A percentile compares a stretch with the other conserved stretches of the same genome.
These are phyloP conservation scores for Brachyhypopomus occidentalis DNA, from an alignment of 2,113 vertebrate genomes.

Conservation along the genomic window DNA sequence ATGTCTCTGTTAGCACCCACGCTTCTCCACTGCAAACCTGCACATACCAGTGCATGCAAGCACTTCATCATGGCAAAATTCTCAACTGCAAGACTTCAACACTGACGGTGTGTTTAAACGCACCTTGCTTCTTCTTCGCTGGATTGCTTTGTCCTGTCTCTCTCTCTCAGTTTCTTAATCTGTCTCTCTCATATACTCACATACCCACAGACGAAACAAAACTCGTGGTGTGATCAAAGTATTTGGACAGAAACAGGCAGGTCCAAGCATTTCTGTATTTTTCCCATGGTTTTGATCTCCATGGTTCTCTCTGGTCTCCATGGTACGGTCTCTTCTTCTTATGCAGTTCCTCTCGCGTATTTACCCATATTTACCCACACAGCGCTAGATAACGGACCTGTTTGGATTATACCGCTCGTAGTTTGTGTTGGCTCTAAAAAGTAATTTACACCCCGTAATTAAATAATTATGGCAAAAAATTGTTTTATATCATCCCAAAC, in stretches of 20 bases:
- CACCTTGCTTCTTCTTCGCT: not conserved
- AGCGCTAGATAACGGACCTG: not conserved
- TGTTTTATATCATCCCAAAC: not conserved
- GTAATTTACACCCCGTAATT: slow-evolving; percentile 15
- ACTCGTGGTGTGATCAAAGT: slow-evolving; percentile 7
- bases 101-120: not conserved
- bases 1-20: slow-evolving; percentile 47
- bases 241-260: not conserved
- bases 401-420: not conserved
- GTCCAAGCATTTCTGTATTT: not conserved
- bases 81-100: no score
- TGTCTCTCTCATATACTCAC: slow-evolving; percentile 1
- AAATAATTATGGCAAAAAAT: not conserved
- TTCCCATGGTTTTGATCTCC: not conserved
- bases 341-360: not conserved
- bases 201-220: slow-evolving; percentile 12
- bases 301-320: slow-evolving; percentile 9
- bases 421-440: not conserved
- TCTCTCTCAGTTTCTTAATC: not conserved
- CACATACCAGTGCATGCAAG: not conserved
- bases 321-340: not conserved
- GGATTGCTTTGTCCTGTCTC: not conserved
- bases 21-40: not conserved
- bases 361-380: not conserved
- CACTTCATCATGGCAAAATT: no score